Evolutionary conservation across 2,888 invertebrate genomes (phyloP).

Genomic region (Acleris holmiana): DNA sequence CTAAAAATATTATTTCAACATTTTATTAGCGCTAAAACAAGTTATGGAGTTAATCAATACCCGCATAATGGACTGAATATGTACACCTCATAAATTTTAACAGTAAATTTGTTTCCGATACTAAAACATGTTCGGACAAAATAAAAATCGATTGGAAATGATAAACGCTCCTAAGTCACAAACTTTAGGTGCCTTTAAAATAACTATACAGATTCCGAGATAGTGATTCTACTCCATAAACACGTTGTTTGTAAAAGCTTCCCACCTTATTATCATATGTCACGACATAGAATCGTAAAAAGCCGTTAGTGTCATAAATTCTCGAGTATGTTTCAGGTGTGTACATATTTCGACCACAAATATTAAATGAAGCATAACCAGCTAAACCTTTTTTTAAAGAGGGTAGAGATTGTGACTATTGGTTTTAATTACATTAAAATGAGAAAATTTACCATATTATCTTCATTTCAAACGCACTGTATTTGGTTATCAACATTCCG

Average conservation of each 20-base stretch:
- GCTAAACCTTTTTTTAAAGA: too few relatives aligned
- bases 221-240: conserved; percentile 69
- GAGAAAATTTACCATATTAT: too few relatives aligned
- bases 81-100: conserved; percentile 34
- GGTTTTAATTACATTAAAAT: too few relatives aligned
- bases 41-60: conserved; percentile 23
- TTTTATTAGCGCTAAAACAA: conserved; percentile 15
- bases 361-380: not conserved
- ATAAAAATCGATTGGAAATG: conserved; percentile 49
- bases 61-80: conserved; percentile 24
- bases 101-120: conserved; percentile 37
- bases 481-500: too few relatives aligned
- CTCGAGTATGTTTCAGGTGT: conserved; percentile 49
- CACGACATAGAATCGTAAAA: conserved; percentile 72
- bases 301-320: conserved; percentile 66
- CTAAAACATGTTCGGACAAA: conserved; percentile 41
- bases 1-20: not conserved
- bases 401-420: too few relatives aligned
- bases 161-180: conserved; percentile 52
- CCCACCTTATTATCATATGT: conserved; percentile 71
- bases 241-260: conserved; percentile 70
- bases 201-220: conserved; percentile 50
- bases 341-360: conserved; percentile 20
- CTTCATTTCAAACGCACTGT: too few relatives aligned
- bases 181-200: conserved; percentile 45